Evolutionary conservation across 2,888 invertebrate genomes (phyloP).

Genomic region (Trisateles emortualis): DNA sequence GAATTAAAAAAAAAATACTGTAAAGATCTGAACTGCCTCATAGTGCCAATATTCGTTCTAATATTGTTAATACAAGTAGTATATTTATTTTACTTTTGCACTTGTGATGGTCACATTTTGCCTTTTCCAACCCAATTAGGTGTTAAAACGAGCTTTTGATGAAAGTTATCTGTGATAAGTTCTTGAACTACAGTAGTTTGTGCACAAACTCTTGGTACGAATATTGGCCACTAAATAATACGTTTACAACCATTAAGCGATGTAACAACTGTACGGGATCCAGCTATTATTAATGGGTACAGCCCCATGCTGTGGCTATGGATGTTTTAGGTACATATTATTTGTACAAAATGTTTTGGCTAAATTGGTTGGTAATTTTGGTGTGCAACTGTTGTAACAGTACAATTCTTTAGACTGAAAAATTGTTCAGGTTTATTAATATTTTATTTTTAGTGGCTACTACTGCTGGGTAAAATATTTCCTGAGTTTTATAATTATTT

Average conservation of each 20-base stretch:
- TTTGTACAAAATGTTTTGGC: conserved; percentile 17
- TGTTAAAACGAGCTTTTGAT: background rate
- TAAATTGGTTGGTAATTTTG: background rate
- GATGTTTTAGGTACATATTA: conserved; percentile 17
- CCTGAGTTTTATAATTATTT: no score
- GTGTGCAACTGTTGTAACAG: background rate
- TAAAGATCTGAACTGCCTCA: no score
- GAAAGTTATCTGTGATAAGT: background rate
- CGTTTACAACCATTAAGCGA: conserved; percentile 38
- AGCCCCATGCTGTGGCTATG: conserved; percentile 39
- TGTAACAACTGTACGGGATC: conserved; percentile 44
- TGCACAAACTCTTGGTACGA: conserved; percentile 12
- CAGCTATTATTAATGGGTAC: conserved; percentile 40
- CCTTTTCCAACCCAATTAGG: background rate
- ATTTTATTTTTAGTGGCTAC: background rate
- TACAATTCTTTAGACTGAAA: background rate
- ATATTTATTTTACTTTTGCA: no score
- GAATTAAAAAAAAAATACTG: no score
- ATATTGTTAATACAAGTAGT: no score
- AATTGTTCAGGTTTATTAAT: background rate
- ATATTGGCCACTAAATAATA: conserved; percentile 20
- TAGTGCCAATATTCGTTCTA: no score
- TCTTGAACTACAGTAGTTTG: conserved; percentile 3
- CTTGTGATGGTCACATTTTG: no score
- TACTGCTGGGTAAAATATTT: no score